Evolutionary conservation across 2,888 invertebrate genomes (phyloP).

Genomic region (Sinodicranocentrus sp.): DNA sequence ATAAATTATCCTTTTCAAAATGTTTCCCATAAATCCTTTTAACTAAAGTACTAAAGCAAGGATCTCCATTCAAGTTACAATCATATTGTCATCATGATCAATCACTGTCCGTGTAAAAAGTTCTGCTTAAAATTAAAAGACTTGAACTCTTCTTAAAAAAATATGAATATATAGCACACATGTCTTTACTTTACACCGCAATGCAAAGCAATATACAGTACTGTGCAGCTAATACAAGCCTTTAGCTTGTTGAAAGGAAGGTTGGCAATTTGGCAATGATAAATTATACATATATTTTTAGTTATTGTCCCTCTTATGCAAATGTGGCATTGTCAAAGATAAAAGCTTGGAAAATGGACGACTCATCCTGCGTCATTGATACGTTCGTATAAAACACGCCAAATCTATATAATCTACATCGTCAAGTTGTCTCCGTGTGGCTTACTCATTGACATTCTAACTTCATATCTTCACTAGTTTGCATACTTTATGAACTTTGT

Average conservation of each 20-base stretch:
- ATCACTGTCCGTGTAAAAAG: constrained; percentile 34
- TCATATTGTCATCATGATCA: constrained; percentile 39
- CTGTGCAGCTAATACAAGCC: not conserved
- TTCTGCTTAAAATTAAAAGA: constrained; percentile 20
- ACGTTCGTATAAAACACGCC: constrained; percentile 33
- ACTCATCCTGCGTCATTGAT: constrained; percentile 65
- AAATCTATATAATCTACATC: no score
- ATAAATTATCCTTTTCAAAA: constrained; percentile 1
- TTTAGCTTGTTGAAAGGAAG: not conserved
- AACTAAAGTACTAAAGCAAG: constrained; percentile 20
- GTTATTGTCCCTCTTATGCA: constrained; percentile 52
- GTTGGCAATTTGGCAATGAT: constrained; percentile 56
- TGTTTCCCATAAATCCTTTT: constrained; percentile 20
- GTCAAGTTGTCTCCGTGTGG: no score
- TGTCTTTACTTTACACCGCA: no score
- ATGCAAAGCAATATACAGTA: not conserved
- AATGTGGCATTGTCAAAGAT: constrained; percentile 60
- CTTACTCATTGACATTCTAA: no score
- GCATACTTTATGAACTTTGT: no score
- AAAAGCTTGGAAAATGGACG: constrained; percentile 41
- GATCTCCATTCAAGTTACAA: constrained; percentile 18
- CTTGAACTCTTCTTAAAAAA: not conserved
- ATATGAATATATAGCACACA: constrained; percentile 1
- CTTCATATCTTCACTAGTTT: no score
- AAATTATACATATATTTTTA: constrained; percentile 29